Evolutionary conservation across 1,140 invertebrate species (phyloP), one percentile per base, ranked within the genome.

Genomic region (Polyergus mexicanus): DNA sequence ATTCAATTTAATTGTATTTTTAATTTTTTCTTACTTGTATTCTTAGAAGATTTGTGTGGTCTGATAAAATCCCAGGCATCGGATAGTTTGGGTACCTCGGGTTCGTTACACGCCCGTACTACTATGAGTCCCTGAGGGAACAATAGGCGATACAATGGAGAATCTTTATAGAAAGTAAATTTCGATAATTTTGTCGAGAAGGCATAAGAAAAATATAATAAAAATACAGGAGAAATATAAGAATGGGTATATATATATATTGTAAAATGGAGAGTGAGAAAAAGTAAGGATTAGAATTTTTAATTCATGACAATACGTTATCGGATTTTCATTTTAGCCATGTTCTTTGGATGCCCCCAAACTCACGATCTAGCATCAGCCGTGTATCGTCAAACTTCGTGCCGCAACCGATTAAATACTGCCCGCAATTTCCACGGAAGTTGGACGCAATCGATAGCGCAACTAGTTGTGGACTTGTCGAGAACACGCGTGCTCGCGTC

Each of bases 401-500:
- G 19, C 63, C 63, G 47, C 44, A 10, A 22, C 63, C 77, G 77
- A 80, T 80, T 80, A 80, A 80, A 69, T 69, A 80, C 63, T 44
- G 32, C 35, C 22, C 63, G 44, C 63, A 80, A 80, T 80, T 80
- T 80, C 77, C 63, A 69, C 63, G 22, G 32, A 80, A 80, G 77
- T 80, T 80, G 77, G 32, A 69, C 32, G 47, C 63, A 80, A 80
- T 80, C 77, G 63, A 80, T 80, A 80, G 77, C n/a, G 63, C 77
- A 80, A 80, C 77, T 80, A 80, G 77, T 80, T 80, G 77, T 35
- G 63, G 77, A 80, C 63, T 80, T 44, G 77, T 35, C 47, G 44
- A 22, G 28, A 80, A 80, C 63, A 69, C n/a, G 44, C 63, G 63
- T 68, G 77, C 47, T 56, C n/a, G 11, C 60, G 54, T 83, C 58